Base-by-base conservation (phyloP, 1,140 invertebrate genomes). In the Elysia chlorotica region DNA sequence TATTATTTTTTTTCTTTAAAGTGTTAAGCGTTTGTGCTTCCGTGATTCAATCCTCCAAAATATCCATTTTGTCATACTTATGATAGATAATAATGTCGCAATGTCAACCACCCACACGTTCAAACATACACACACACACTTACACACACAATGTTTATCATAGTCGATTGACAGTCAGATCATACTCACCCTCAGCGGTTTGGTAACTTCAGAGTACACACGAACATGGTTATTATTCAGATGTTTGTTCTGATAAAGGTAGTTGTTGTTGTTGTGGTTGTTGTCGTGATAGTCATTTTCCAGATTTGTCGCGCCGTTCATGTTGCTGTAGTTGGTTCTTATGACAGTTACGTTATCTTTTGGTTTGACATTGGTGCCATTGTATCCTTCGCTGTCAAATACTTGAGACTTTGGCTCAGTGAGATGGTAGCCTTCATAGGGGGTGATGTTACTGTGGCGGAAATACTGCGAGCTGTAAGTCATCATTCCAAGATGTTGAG, bases 401-500 rank as follows among this genome's bases (percentile, higher is more conserved):
- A 14, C 41, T 14, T 48, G 10, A 48, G 10, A n/a, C n/a, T n/a
- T n/a, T n/a, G 61, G 30, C 33, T 23, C 10, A 19, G 4, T 33
- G 61, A 33, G 14, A 28, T 30, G 33, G 61, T 14, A 59, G 10
- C 41, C 10, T 10, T 10, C n/a, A n/a, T 53, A 56, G 2, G 25
- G 28, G 17, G 23, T 30, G 66, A 31, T 53, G 59, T 62, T 38
- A 17, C 57, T 56, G 36, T 62, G 30, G 36, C 36, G 37, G 1
- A 71, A 25, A 25, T 95, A 95, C 84, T 93, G 91, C 0, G 95
- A 93, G 0, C 93, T 93, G 87, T 97, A 97, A 2, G 96, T 94
- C 96, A 98, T 98, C 74, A 97, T 94, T 10, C 95, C 96, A 74
- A 98, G 89, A 90, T 98, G 96, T 86, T 98, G 96, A 2, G 95